Base-by-base conservation (phyloP, 2,113 vertebrate genomes). In the Leuciscus idus region DNA sequence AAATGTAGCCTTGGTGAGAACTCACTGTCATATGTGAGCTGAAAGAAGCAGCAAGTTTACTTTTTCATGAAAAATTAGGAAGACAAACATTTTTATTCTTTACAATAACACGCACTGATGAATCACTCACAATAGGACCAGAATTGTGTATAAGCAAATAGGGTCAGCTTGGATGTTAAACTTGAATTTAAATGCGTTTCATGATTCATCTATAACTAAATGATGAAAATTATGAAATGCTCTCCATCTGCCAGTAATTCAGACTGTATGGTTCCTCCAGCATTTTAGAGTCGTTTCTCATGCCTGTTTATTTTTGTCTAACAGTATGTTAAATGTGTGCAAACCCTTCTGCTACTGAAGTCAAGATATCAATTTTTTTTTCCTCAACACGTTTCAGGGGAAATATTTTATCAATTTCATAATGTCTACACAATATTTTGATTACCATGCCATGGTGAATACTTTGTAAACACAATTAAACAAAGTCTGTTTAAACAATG, bases 351-450 rank as follows among this genome's bases (percentile, higher is more conserved):
- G 43, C 72, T 74, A 74, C 72, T 46, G 72, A 26, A 74, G 72
- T 74, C 23, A 48, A 26, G 21, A 8, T 74, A 48, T 74, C 9
- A 23, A 43, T 72, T 72, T 52, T 70, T 72, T 52, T 72, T 72
- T 72, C 36, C 21, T 10, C 33, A 43, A 43, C 21, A 72, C 4
- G 5, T 74, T 74, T 74, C 72, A 26, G 26, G 1, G 72, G 12
- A 74, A 7, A 8, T 74, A 26, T 74, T 74, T 74, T 4, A 12
- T 48, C 72, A 26, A 17, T 74, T 48, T 48, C 72, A 26, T 48
- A 74, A 74, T 2, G 43, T 74, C 72, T 74, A 48, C 72, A n/a
- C 21, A 74, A 46, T 74, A 74, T 74, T 74, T 74, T 48, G 23
- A 48, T 48, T n/a, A 17, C 6, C 12, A 48, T 74, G 43, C 72